Conservation (phyloP, 2,113 vertebrate species). For the Cheilinus undulatus region DNA sequence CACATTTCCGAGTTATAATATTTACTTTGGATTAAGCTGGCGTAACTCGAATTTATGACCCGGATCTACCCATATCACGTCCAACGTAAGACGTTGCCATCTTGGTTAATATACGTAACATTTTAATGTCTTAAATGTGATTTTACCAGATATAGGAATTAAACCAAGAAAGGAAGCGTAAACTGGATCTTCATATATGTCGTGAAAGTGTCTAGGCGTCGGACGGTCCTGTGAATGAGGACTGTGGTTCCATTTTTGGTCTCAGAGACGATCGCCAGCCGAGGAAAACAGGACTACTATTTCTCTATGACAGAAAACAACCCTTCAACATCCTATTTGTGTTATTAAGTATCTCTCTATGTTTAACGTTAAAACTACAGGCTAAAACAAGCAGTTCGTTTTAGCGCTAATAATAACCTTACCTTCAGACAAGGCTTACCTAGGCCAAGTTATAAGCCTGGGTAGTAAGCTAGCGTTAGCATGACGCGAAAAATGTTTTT, state of each 20-base stretch:
- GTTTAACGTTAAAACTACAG: not conserved
- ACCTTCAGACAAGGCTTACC: not conserved
- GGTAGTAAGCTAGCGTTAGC: not conserved
- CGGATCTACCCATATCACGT: too few species aligned
- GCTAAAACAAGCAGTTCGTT: not conserved
- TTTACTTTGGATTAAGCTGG: too few species aligned
- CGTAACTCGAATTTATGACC: too few species aligned
- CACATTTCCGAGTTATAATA: too few species aligned
- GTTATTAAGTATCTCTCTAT: not conserved
- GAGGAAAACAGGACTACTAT: not conserved
- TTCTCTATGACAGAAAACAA: fast-evolving
- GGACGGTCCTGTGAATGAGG: too few species aligned
- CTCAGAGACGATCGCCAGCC: not conserved
- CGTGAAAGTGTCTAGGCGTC: too few species aligned
- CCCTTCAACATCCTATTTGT: fast-evolving
- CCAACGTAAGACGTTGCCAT: too few species aligned
- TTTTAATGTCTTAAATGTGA: too few species aligned
- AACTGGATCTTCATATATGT: too few species aligned
- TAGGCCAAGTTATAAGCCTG: constrained; percentile 8
- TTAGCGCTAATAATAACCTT: not conserved
- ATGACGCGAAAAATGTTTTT: constrained; percentile 19
- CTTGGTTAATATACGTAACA: too few species aligned
- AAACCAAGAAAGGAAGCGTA: too few species aligned
- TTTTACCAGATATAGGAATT: too few species aligned
- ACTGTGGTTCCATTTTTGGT: constrained; percentile 39